Evolutionary conservation across 2,797 vertebrate genomes (phyloP).

Genomic region (Alectoris magna): DNA sequence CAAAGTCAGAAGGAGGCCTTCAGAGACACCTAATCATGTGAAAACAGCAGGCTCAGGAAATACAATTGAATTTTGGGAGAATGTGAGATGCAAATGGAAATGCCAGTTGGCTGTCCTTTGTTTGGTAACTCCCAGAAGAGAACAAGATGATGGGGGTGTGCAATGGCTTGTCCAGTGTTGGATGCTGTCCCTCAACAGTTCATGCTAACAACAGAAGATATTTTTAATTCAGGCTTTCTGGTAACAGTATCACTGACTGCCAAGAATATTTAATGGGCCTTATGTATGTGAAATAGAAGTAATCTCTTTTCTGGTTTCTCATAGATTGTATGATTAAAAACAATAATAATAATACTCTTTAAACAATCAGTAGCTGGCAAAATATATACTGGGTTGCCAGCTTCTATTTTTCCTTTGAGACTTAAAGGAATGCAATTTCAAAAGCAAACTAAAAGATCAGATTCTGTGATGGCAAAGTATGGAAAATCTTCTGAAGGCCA

Average conservation of each 20-base stretch:
- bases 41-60: not conserved
- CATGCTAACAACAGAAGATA: not conserved
- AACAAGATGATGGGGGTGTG: not conserved
- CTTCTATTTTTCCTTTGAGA: not conserved
- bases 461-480: not conserved
- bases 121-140: not conserved
- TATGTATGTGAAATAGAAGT: not conserved
- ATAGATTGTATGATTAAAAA: not conserved
- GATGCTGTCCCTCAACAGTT: not conserved
- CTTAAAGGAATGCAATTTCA: not conserved
- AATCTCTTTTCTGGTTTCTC: not conserved
- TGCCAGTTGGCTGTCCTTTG: not conserved
- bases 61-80: not conserved
- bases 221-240: slow-evolving; percentile 1
- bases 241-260: not conserved
- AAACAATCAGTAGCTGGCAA: not conserved
- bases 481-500: not conserved
- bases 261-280: not conserved
- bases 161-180: not conserved
- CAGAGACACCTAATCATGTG: not conserved
- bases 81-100: not conserved
- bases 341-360: not conserved
- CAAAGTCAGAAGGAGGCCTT: not conserved
- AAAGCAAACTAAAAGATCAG: not conserved
- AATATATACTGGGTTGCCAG: not conserved